Evolutionary conservation across 2,888 invertebrate genomes (phyloP).

Genomic region (Gari tellinella): DNA sequence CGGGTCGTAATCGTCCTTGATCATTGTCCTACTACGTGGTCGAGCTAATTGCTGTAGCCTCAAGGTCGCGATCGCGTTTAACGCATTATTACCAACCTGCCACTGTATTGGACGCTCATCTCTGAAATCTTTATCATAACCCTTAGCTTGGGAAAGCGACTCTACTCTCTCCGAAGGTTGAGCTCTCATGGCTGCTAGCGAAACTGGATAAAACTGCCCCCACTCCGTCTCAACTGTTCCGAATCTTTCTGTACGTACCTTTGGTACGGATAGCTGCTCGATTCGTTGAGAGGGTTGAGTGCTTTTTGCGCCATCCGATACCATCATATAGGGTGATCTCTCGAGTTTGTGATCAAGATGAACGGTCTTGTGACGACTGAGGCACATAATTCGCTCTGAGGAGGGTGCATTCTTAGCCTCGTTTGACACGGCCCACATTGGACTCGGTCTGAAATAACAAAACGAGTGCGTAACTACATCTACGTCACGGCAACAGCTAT

Average conservation of each 20-base stretch:
- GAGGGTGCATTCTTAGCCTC: conserved; percentile 66
- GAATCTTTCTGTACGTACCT: conserved; percentile 64
- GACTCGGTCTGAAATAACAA: conserved; percentile 65
- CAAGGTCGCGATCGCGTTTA: conserved; percentile 75
- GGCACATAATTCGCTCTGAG: conserved; percentile 63
- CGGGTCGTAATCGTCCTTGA: conserved; percentile 81
- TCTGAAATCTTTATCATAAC: conserved; percentile 65
- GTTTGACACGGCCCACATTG: conserved; percentile 75
- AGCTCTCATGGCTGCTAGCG: conserved; percentile 64
- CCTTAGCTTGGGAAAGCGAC: conserved; percentile 71
- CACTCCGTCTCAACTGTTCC: conserved; percentile 66
- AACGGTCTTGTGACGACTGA: conserved; percentile 66
- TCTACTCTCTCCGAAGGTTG: conserved; percentile 70
- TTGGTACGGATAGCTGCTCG: conserved; percentile 70
- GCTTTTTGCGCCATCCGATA: conserved; percentile 57
- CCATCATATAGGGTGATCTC: conserved; percentile 70
- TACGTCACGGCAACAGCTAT: background rate
- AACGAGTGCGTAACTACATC: conserved; percentile 1
- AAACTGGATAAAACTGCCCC: conserved; percentile 68
- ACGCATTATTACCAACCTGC: conserved; percentile 71
- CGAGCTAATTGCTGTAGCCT: conserved; percentile 79
- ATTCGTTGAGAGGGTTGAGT: conserved; percentile 67
- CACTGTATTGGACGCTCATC: conserved; percentile 74
- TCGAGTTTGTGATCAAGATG: conserved; percentile 65
- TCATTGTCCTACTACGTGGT: conserved; percentile 77